Conservation (phyloP, 2,888 invertebrate genomes). For the Ichneumoninae sp. region DNA sequence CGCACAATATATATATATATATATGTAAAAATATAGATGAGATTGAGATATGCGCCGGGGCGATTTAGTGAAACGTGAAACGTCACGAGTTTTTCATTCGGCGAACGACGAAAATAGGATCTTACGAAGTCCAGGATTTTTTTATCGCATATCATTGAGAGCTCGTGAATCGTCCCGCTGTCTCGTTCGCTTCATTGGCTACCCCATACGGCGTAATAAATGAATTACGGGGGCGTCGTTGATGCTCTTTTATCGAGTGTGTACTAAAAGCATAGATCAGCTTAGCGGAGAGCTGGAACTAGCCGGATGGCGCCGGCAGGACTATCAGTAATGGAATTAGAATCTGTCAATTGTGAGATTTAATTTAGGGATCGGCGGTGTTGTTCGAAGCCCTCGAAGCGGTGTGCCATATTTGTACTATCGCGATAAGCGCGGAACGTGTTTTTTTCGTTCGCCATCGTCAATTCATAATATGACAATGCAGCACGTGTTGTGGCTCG, state of each 20-base stretch:
- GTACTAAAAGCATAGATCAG: slow-evolving; percentile 36
- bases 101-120: not conserved
- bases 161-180: not conserved
- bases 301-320: slow-evolving; percentile 53
- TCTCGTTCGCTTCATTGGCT: slow-evolving; percentile 10
- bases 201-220: slow-evolving; percentile 71
- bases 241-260: slow-evolving; percentile 33
- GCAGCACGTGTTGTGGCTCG: no score
- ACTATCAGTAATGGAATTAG: slow-evolving; percentile 69
- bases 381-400: slow-evolving; percentile 10
- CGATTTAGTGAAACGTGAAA: not conserved
- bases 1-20: no score
- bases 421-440: not conserved
- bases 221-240: slow-evolving; percentile 58
- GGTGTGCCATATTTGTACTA: not conserved
- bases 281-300: slow-evolving; percentile 18
- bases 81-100: not conserved
- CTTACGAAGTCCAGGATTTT: not conserved
- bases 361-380: slow-evolving; percentile 73
- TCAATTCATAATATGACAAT: not conserved
- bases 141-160: not conserved
- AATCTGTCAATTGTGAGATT: slow-evolving; percentile 72
- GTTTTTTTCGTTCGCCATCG: not conserved
- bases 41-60: not conserved
- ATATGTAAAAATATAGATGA: no score